phyloP scores from a whole-genome alignment of 2,797 vertebrate genomes.

The Melanotaenia trifasciata region DNA sequence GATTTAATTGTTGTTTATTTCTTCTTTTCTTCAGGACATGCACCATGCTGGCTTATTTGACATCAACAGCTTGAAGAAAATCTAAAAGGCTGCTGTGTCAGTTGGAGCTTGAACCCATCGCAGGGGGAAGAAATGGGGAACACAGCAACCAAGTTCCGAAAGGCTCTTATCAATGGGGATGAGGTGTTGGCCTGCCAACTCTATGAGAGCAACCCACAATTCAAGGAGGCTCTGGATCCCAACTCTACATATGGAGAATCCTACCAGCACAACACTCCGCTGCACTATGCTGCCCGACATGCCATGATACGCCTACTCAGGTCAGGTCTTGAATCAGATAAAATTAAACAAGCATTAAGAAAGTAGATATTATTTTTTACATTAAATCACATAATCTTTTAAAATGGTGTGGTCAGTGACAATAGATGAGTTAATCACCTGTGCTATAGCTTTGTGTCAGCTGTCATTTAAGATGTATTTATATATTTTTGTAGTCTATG shows the following conservation, averaged over 20 bases:
- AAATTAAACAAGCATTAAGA: conserved; percentile 2
- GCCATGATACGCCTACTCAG: conserved; percentile 96
- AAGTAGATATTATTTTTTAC: neutral
- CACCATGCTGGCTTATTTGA: conserved; percentile 82
- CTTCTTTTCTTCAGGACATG: conserved; percentile 76
- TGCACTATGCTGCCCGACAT: conserved; percentile 96
- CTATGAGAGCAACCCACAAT: conserved; percentile 96
- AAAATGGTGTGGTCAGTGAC: conserved; percentile 1
- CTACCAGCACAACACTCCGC: conserved; percentile 97
- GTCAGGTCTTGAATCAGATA: conserved; percentile 79
- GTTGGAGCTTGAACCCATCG: conserved; percentile 48
- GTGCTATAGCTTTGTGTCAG: conserved; percentile 1
- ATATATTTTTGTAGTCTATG: conserved; percentile 6
- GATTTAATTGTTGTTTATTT: conserved; percentile 28
- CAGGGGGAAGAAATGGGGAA: conserved; percentile 90
- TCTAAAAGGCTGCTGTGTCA: conserved; percentile 63
- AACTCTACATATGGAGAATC: conserved; percentile 98
- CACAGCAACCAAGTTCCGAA: conserved; percentile 98
- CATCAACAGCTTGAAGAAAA: conserved; percentile 79
- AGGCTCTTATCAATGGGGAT: conserved; percentile 96
- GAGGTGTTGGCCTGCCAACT: conserved; percentile 95
- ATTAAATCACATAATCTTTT: neutral
- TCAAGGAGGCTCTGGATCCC: conserved; percentile 97
- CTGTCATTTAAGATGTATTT: conserved; percentile 6
- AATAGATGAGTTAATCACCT: conserved; percentile 8